Percentiles rank a stretch among this genome's conserved stretches.
Conservation (phyloP, 1,140 invertebrate genomes). For the Microvelia longipes region DNA sequence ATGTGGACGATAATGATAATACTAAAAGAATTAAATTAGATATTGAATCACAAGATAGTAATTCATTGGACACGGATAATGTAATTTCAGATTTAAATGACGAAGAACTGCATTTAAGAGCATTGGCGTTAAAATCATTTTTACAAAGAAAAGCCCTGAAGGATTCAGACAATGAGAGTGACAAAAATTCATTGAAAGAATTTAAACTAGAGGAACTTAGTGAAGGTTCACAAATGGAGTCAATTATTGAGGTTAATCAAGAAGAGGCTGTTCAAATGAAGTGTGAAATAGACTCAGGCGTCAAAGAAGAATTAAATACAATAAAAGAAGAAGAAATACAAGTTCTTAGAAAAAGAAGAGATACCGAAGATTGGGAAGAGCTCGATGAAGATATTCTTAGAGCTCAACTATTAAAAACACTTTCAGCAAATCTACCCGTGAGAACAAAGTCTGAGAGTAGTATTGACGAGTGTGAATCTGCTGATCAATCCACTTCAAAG, state of each 20-base stretch:
- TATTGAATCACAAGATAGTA: background rate
- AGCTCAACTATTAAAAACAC: conserved; percentile 11
- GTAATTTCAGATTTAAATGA: background rate
- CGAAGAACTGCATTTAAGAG: background rate
- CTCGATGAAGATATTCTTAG: conserved; percentile 14
- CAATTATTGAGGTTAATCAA: background rate
- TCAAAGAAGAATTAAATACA: background rate
- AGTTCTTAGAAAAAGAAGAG: background rate
- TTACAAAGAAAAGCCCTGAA: background rate
- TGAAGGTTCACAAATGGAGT: background rate
- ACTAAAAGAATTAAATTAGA: no score
- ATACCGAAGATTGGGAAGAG: conserved; percentile 12
- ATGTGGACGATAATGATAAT: background rate
- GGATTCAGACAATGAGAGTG: background rate
- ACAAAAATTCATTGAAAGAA: no score
- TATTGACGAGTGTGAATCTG: background rate
- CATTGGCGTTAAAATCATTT: background rate
- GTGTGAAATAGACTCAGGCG: background rate
- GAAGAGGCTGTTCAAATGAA: background rate
- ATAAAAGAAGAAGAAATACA: background rate
- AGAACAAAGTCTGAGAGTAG: background rate
- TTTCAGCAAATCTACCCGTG: background rate
- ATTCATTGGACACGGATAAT: background rate
- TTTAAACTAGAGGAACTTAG: background rate
- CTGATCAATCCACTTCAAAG: background rate